Percentiles rank a stretch among this genome's conserved stretches.
Evolutionary conservation across 2,113 vertebrate genomes (phyloP).

Genomic region (Brachyhypopomus occidentalis): DNA sequence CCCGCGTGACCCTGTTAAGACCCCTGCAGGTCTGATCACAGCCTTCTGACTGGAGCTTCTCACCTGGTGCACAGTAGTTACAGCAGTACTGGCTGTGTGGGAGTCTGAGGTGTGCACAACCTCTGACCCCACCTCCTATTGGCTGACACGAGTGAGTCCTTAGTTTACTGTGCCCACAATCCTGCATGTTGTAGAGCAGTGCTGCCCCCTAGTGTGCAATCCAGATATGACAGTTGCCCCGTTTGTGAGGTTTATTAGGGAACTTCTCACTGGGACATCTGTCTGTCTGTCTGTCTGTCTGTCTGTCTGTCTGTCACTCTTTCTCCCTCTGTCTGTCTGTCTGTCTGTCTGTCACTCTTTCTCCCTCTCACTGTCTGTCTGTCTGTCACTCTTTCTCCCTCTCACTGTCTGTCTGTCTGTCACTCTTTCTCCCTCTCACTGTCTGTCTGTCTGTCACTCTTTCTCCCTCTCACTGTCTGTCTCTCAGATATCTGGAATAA

Average conservation of each 20-base stretch:
- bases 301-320: too few species aligned
- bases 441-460: conserved; percentile 28
- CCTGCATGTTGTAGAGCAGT: neutral
- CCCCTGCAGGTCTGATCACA: too few species aligned
- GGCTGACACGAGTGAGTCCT: too few species aligned
- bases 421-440: neutral
- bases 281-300: neutral
- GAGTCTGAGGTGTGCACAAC: too few species aligned
- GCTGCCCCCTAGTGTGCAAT: conserved; percentile 45
- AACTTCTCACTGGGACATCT: neutral
- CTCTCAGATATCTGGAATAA: conserved; percentile 94
- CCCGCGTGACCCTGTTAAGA: too few species aligned
- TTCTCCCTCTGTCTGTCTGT: too few species aligned
- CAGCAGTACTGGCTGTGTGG: too few species aligned
- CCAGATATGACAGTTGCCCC: neutral
- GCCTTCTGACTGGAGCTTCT: too few species aligned
- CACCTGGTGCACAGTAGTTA: too few species aligned
- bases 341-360: neutral
- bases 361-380: neutral
- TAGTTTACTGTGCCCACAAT: too few species aligned
- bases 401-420: neutral
- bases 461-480: neutral
- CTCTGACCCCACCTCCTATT: too few species aligned
- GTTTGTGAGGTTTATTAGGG: neutral
- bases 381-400: conserved; percentile 23